Evolutionary conservation across 2,888 invertebrate species (phyloP).

Genomic region (Ichneumon xanthorius): DNA sequence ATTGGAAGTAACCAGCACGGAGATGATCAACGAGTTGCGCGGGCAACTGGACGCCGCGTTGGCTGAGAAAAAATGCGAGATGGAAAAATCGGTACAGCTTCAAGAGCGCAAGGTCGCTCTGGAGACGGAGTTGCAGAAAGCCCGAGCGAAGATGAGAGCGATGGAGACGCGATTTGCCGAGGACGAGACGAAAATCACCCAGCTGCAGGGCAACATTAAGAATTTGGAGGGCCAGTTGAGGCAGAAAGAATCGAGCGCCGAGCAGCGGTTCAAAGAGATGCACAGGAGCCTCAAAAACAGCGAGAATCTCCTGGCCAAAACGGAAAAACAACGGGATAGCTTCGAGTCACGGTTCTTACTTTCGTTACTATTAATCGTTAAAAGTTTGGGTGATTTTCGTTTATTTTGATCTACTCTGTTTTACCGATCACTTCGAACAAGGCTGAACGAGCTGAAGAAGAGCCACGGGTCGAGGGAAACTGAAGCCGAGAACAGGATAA

Average conservation of each 20-base stretch:
- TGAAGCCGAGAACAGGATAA: slow-evolving; percentile 67
- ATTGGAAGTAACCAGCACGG: slow-evolving; percentile 60
- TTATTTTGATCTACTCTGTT: slow-evolving; percentile 8
- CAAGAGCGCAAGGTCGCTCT: slow-evolving; percentile 70
- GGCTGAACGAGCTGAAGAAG: slow-evolving; percentile 76
- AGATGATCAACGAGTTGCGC: slow-evolving; percentile 65
- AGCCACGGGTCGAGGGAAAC: slow-evolving; percentile 73
- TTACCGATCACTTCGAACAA: slow-evolving; percentile 59
- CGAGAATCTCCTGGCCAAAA: slow-evolving; percentile 73
- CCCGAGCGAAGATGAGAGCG: slow-evolving; percentile 72
- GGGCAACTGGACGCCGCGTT: slow-evolving; percentile 59
- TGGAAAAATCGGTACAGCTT: slow-evolving; percentile 69
- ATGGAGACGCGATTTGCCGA: slow-evolving; percentile 70
- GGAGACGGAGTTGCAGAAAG: slow-evolving; percentile 74
- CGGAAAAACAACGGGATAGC: slow-evolving; percentile 79
- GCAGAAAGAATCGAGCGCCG: slow-evolving; percentile 74
- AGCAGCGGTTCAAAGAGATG: slow-evolving; percentile 74
- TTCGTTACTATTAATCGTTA: slow-evolving; percentile 35
- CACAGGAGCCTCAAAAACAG: slow-evolving; percentile 75
- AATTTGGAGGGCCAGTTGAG: slow-evolving; percentile 74
- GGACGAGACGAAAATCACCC: slow-evolving; percentile 72
- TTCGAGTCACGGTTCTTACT: slow-evolving; percentile 76
- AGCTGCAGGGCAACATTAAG: slow-evolving; percentile 72
- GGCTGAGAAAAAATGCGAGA: slow-evolving; percentile 71
- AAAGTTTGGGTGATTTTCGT: background rate